These are phyloP conservation scores for Saccostrea glomerata DNA, from an alignment of 1,140 invertebrate genomes.

Conservation along the genomic window DNA sequence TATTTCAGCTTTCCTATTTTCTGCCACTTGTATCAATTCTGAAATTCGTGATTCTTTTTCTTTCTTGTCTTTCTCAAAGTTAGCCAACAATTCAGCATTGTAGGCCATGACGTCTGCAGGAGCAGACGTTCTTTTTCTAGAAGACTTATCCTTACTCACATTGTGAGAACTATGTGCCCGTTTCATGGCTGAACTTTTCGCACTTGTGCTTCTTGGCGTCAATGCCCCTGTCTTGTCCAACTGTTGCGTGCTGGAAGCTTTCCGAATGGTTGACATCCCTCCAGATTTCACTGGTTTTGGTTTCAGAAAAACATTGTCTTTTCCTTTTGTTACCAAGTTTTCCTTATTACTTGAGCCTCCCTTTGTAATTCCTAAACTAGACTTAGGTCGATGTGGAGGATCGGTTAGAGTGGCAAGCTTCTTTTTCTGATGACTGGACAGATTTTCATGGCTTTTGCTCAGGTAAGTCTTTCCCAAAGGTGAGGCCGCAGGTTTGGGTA, in stretches of 20 bases:
- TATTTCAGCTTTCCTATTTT: conserved; percentile 77
- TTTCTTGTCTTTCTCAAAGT: conserved; percentile 79
- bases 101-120: conserved; percentile 78
- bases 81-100: conserved; percentile 78
- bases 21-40: conserved; percentile 76
- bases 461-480: conserved; percentile 68
- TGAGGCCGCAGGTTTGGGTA: conserved; percentile 52
- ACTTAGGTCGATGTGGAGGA: conserved; percentile 60
- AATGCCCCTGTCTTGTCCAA: conserved; percentile 66
- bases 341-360: conserved; percentile 62
- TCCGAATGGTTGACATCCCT: conserved; percentile 67
- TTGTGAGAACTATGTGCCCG: conserved; percentile 77
- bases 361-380: conserved; percentile 64
- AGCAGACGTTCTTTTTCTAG: conserved; percentile 74
- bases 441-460: conserved; percentile 78
- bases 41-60: conserved; percentile 76
- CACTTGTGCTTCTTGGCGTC: conserved; percentile 28
- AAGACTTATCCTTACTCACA: conserved; percentile 73
- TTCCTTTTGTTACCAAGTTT: conserved; percentile 57
- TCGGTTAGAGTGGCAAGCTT: conserved; percentile 60
- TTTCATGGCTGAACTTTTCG: conserved; percentile 67
- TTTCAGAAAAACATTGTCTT: conserved; percentile 63
- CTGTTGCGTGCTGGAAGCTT: conserved; percentile 74
- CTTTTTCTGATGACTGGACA: conserved; percentile 70
- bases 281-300: conserved; percentile 61